Evolutionary conservation across 2,113 vertebrate species (phyloP).

Genomic region (Gymnogyps californianus): DNA sequence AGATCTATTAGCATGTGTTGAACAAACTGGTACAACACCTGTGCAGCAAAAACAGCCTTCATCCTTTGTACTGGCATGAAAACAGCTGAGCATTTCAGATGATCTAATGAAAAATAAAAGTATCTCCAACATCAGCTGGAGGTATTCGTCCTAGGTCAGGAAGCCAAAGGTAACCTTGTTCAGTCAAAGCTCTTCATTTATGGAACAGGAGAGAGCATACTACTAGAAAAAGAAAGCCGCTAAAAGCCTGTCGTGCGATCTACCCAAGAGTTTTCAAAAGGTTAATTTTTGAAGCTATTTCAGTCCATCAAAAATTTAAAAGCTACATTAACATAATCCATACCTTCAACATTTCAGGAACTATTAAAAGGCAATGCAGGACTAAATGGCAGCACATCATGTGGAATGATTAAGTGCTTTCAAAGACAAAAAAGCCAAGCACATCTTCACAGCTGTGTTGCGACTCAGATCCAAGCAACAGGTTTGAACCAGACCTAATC

Average conservation of each 20-base stretch:
- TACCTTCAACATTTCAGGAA: conserved; percentile 28
- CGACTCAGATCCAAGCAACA: neutral
- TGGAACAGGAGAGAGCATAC: neutral
- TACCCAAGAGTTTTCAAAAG: conserved; percentile 36
- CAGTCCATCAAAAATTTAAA: conserved; percentile 49
- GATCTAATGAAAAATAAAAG: conserved; percentile 16
- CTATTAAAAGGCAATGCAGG: neutral
- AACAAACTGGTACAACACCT: neutral
- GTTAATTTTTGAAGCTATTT: conserved; percentile 46
- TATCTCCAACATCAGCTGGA: neutral
- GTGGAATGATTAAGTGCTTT: neutral
- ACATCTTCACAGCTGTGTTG: neutral
- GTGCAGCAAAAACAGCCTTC: neutral
- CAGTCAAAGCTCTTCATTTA: neutral
- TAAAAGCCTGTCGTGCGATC: neutral
- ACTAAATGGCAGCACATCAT: neutral
- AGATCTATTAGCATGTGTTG: neutral
- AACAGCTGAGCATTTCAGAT: neutral
- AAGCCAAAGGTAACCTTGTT: neutral
- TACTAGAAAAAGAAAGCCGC: neutral
- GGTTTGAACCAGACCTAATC: neutral
- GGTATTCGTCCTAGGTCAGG: neutral
- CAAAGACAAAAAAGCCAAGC: neutral
- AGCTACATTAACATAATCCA: conserved; percentile 50
- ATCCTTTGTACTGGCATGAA: neutral